Conservation (phyloP, 2,888 invertebrate species). For the Parapristionchus giblindavisi region DNA sequence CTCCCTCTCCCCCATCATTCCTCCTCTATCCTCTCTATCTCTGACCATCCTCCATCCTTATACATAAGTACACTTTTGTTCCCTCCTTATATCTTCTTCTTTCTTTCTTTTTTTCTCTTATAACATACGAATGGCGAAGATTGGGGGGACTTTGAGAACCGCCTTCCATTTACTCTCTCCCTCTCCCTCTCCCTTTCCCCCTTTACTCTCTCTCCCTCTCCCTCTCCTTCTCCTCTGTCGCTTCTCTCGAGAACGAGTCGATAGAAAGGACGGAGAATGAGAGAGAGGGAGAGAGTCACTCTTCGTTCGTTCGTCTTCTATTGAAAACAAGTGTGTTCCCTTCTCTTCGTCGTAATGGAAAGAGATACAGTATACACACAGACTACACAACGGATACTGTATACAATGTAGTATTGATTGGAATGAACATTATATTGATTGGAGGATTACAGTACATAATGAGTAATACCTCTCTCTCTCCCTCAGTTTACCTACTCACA, state of each 20-base stretch:
- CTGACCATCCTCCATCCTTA: too few relatives aligned
- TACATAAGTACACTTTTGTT: too few relatives aligned
- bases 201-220: slow-evolving; percentile 21
- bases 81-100: too few relatives aligned
- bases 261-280: background rate
- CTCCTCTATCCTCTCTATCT: too few relatives aligned
- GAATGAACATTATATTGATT: too few relatives aligned
- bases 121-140: too few relatives aligned
- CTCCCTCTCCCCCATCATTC: too few relatives aligned
- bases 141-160: too few relatives aligned
- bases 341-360: too few relatives aligned
- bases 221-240: background rate
- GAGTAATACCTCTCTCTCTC: slow-evolving; percentile 37
- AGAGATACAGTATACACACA: slow-evolving; percentile 18
- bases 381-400: too few relatives aligned
- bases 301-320: background rate
- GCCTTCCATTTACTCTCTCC: background rate
- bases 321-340: slow-evolving; percentile 33
- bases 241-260: slow-evolving; percentile 18
- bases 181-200: background rate
- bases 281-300: background rate
- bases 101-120: too few relatives aligned
- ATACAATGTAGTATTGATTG: too few relatives aligned
- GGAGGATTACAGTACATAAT: background rate
- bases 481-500: slow-evolving; percentile 35